These are phyloP conservation scores for Camelus bactrianus DNA, from an alignment of 2,113 vertebrate genomes.

Conservation along the genomic window DNA sequence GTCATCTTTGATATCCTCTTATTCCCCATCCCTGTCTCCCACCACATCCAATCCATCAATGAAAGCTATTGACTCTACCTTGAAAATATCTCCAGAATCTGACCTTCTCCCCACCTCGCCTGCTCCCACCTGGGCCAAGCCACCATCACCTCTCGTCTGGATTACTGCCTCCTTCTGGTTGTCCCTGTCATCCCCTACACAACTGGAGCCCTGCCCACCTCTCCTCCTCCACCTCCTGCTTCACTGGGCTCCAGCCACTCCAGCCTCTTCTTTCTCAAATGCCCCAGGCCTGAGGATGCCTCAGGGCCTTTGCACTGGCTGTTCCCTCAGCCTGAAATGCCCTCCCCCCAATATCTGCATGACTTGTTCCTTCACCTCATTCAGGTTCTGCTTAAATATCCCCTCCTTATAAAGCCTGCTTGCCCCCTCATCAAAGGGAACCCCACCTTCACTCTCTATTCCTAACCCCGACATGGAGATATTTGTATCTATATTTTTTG, in stretches of 20 bases:
- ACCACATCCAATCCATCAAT: too few relatives aligned
- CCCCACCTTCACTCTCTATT: not conserved
- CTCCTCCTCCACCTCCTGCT: not conserved
- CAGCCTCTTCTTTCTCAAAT: too few relatives aligned
- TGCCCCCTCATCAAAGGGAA: not conserved
- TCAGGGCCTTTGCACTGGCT: not conserved
- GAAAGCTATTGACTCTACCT: not conserved
- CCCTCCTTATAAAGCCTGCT: not conserved
- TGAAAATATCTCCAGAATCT: not conserved
- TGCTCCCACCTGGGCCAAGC: not conserved
- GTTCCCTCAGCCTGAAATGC: not conserved
- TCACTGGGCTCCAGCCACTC: not conserved
- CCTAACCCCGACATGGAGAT: not conserved
- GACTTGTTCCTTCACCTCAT: not conserved
- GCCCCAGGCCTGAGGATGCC: not conserved
- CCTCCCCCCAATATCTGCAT: not conserved
- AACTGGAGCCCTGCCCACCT: not conserved
- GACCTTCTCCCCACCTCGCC: not conserved
- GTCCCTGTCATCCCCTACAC: not conserved
- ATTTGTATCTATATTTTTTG: not conserved
- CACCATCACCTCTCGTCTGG: not conserved
- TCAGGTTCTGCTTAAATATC: not conserved
- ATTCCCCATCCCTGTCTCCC: not conserved
- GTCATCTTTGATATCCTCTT: not conserved
- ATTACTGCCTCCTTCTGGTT: not conserved